Evolutionary conservation across 2,113 vertebrate genomes (phyloP), one percentile per base, ranked within the genome.

Genomic region (Cyanistes caeruleus): DNA sequence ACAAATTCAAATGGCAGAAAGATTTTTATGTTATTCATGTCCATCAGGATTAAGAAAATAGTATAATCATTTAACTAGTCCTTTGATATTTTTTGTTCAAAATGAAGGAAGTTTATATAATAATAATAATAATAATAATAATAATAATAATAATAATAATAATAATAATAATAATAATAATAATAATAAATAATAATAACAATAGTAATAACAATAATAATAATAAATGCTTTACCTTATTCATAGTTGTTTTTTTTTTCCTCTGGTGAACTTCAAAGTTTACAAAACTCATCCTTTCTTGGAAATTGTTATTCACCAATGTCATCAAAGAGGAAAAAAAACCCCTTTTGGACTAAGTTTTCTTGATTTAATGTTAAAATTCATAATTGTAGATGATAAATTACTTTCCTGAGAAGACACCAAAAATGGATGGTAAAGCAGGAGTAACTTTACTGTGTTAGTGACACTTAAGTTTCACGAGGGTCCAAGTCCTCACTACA

Each of bases 331-430:
- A 46, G 4, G 4, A 20, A 80, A 44, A 14, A 43, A 44, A 4
- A 0, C 3, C 3, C 14, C 1, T 10, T 52, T 49, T 82, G 44
- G 39, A 51, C 4, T 37, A 28, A 23, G 2, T 23, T 79, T 72
- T 64, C 39, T n/a, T 37, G 3, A 4, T 86, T 70, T 56, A 65
- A 33, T 49, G 1, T 49, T 56, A n/a, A 53, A 73, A 41, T 46
- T 12, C 6, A 15, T 52, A 28, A 37, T 21, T 53, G 16, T 5
- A 78, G 13, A 37, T 8, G 11, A 59, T 37, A 51, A 72, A 56
- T 7, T 37, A n/a, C 1, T 56, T 79, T 17, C n/a, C 9, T 49
- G 49, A 37, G 0, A 46, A 44, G 16, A 56, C 24, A 56, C 0
- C 1, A 43, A 52, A 81, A 83, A 39, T 33, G 5, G 5, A 33